Base-by-base conservation (phyloP, 37 sponge, comb jelly and placozoan species). In the Hexactinellida sp. region DNA sequence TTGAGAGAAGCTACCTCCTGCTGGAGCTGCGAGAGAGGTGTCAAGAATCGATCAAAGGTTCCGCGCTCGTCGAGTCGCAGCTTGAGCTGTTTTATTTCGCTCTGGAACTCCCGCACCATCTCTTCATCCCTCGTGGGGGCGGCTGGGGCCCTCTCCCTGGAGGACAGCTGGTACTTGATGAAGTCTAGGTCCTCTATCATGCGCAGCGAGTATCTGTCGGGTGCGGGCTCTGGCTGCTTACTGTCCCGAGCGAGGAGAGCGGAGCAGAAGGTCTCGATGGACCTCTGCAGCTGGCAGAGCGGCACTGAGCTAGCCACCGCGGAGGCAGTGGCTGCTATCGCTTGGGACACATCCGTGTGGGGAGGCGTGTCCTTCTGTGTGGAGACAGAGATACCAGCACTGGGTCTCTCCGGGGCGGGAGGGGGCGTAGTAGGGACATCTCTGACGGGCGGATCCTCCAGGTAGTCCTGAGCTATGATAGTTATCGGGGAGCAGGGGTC, bases 121-220 rank as follows among this genome's bases (percentile, higher is more conserved):
- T 63, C 28, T 63, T 23, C 28, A 10, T 63, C 28, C 76, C 5
- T 7, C 5, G 21, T 23, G 5, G 76, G 32, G 19, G 76, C 32
- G 34, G 76, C 3, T 21, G 76, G 76, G n/a, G n/a, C n/a, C 28
- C 5, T 10, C 28, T 10, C 19, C 19, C 5, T 7, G 3, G 3
- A n/a, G 34, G 76, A 63, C 3, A 63, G 76, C 5, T 63, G 76
- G 30, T 63, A n/a, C 34, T 63, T 63, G 13, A 63, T 63, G 76
- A 63, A 63, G 13, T 63, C 76, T n/a, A 63, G 76, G 13, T 63
- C 76, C 34, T 63, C 76, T 63, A 63, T 63, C 76, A 63, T 63
- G 19, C 76, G 3, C 19, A 63, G 76, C 3, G 76, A 10, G 76
- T 63, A 63, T n/a, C 76, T 63, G 76, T 63, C 76, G 9, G 52